These are phyloP conservation scores for Caenorhabditis sp. DNA, from an alignment of 2,888 invertebrate genomes.

Conservation along the genomic window DNA sequence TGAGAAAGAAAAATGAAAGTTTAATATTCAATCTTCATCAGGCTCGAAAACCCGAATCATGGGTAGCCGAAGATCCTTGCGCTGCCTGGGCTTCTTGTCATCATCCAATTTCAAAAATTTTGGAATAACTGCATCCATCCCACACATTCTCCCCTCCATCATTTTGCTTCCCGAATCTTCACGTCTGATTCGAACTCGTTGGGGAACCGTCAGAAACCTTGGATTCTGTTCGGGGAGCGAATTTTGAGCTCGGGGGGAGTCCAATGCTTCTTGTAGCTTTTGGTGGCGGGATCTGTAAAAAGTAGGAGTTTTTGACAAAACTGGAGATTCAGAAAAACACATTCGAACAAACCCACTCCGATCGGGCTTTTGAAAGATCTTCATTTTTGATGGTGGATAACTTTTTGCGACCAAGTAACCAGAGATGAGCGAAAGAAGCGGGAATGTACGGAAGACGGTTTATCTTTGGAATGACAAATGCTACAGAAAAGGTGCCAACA, in stretches of 20 bases:
- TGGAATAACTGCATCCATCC: neutral
- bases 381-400: too few species aligned
- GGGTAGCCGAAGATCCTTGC: neutral
- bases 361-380: too few species aligned
- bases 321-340: too few species aligned
- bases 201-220: slow-evolving; percentile 13
- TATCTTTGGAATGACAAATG: too few species aligned
- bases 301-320: neutral
- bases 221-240: neutral
- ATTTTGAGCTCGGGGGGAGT: neutral
- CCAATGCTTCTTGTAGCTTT: neutral
- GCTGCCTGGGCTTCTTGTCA: neutral
- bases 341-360: too few species aligned
- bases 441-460: too few species aligned
- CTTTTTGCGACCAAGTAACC: too few species aligned
- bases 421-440: too few species aligned
- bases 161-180: neutral
- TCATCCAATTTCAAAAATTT: neutral
- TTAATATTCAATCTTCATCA: neutral
- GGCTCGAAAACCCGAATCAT: slow-evolving; percentile 1
- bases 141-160: slow-evolving; percentile 3
- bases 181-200: neutral
- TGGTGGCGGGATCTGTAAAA: neutral
- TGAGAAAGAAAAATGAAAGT: neutral
- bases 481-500: too few species aligned